Conservation (phyloP, 37 sponge, comb jelly and placozoan species). For the Bolinopsis microptera region DNA sequence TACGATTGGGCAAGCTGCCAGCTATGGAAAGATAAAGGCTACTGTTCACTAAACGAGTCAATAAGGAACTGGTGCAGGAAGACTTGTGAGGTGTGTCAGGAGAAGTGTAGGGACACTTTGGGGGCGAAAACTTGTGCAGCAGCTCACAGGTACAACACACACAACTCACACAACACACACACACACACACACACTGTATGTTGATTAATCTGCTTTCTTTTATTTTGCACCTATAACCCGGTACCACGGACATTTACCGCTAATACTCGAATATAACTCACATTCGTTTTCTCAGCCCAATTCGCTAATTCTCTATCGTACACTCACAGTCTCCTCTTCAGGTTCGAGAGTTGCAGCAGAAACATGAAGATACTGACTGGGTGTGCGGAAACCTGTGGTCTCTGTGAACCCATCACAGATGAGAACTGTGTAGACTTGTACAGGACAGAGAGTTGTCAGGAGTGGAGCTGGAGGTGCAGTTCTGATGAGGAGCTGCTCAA, state of each 20-base stretch:
- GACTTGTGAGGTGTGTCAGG: background rate
- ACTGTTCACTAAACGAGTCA: background rate
- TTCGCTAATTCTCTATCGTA: too few species aligned
- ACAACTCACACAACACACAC: too few species aligned
- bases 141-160: background rate
- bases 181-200: too few species aligned
- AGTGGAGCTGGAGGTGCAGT: background rate
- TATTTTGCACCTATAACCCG: too few species aligned
- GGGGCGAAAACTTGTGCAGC: background rate
- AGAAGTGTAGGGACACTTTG: background rate
- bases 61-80: background rate
- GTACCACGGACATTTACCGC: too few species aligned
- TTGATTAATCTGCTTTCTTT: too few species aligned
- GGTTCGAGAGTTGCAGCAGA: background rate
- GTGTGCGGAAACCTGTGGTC: background rate
- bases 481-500: too few species aligned
- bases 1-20: background rate
- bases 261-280: too few species aligned
- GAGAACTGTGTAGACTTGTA: background rate
- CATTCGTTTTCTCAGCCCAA: too few species aligned
- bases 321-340: too few species aligned
- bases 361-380: background rate
- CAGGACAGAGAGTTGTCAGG: background rate
- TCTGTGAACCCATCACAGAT: background rate
- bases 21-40: background rate